A percentile compares a stretch with the other conserved stretches of the same genome.
phyloP scores from a whole-genome alignment of 1,140 invertebrate genomes.

The Drosophila pachea region DNA sequence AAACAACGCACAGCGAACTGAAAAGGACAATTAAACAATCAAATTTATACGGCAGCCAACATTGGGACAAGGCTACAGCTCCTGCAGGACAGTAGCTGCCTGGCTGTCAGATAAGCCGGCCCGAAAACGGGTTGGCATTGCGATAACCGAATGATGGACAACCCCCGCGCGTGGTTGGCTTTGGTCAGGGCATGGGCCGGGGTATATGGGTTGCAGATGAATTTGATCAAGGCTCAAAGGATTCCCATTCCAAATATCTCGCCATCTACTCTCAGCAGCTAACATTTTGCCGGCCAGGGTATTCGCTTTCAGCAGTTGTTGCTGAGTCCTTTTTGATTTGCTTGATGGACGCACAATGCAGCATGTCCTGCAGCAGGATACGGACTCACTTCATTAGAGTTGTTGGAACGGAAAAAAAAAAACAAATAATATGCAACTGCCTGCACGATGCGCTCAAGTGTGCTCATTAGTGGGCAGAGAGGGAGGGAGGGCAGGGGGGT shows the following conservation, averaged over 20 bases:
- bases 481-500: slow-evolving; percentile 4
- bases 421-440: slow-evolving; percentile 61
- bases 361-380: slow-evolving; percentile 63
- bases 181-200: background rate
- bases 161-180: slow-evolving; percentile 24
- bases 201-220: background rate
- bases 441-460: slow-evolving; percentile 64
- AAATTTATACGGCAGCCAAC: slow-evolving; percentile 63
- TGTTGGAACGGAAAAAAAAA: slow-evolving; percentile 53
- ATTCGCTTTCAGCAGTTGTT: background rate
- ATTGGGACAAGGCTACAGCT: background rate
- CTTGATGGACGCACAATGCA: slow-evolving; percentile 68
- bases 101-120: slow-evolving; percentile 27
- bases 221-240: too few species aligned
- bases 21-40: slow-evolving; percentile 74
- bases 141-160: slow-evolving; percentile 30
- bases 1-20: too few species aligned
- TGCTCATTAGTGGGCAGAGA: slow-evolving; percentile 62
- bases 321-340: slow-evolving; percentile 41
- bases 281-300: background rate
- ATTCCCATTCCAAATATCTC: background rate
- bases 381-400: slow-evolving; percentile 65
- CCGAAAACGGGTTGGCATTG: slow-evolving; percentile 35
- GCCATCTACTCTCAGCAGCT: too few species aligned
- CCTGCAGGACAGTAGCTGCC: slow-evolving; percentile 24